Conservation (phyloP, 1,140 invertebrate genomes). For the Euwallacea similis region DNA sequence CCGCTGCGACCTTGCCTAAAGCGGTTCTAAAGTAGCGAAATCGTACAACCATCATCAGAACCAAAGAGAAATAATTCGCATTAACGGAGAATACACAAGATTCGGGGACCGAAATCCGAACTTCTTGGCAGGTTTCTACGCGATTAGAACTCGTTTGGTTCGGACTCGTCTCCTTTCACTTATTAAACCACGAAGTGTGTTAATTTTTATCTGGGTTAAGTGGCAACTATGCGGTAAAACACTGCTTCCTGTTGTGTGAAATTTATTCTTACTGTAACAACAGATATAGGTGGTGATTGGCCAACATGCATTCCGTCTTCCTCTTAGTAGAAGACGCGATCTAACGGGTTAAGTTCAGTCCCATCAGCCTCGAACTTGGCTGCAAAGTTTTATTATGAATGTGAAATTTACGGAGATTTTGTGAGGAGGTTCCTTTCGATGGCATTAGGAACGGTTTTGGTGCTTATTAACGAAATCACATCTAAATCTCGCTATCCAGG, state of each 20-base stretch:
- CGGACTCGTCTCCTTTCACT: slow-evolving; percentile 28
- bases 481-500: no score
- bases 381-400: no score
- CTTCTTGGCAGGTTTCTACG: slow-evolving; percentile 25
- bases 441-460: no score
- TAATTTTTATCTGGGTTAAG: slow-evolving; percentile 30
- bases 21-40: slow-evolving; percentile 17
- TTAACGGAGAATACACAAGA: not conserved
- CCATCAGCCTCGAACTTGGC: no score
- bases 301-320: no score
- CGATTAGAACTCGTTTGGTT: slow-evolving; percentile 21
- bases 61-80: not conserved
- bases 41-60: slow-evolving; percentile 8
- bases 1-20: slow-evolving; percentile 18
- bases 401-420: no score
- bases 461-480: no score
- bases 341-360: no score
- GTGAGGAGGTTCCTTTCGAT: no score
- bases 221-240: slow-evolving; percentile 25
- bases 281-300: no score
- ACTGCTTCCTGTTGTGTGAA: slow-evolving; percentile 23
- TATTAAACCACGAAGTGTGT: slow-evolving; percentile 32
- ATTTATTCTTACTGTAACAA: slow-evolving; percentile 5
- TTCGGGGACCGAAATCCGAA: slow-evolving; percentile 7
- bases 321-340: no score